Evolutionary conservation across 2,113 vertebrate genomes (phyloP).

Genomic region (Ornithorhynchus anatinus): DNA sequence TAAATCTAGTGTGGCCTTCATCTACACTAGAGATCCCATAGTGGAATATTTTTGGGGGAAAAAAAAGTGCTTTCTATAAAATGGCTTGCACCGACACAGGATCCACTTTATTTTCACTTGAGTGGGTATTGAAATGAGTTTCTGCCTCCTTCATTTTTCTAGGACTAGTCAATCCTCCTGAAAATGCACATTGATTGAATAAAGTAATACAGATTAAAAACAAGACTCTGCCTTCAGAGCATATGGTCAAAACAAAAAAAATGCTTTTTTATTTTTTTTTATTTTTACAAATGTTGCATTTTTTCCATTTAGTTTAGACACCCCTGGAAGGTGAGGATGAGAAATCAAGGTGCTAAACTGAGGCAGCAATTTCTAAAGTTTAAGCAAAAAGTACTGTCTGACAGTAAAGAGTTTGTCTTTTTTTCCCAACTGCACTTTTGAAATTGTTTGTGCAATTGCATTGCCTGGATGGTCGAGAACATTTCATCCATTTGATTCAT

Average conservation of each 20-base stretch:
- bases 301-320: background rate
- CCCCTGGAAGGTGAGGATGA: background rate
- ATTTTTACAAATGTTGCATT: background rate
- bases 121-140: constrained; percentile 17
- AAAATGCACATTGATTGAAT: background rate
- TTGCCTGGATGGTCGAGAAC: background rate
- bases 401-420: background rate
- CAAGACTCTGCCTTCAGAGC: background rate
- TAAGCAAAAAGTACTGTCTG: no score
- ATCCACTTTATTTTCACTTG: constrained; percentile 10
- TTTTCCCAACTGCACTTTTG: background rate
- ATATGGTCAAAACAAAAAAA: background rate
- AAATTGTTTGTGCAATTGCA: background rate
- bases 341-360: background rate
- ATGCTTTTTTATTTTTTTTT: no score
- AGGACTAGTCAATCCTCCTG: background rate
- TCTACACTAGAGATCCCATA: background rate
- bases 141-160: background rate
- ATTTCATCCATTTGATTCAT: background rate
- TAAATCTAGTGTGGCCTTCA: constrained; percentile 7
- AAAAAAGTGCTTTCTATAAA: constrained; percentile 51
- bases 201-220: background rate
- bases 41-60: constrained; percentile 39
- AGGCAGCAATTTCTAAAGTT: no score
- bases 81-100: constrained; percentile 48